Evolutionary conservation across 2,797 vertebrate genomes (phyloP).

Genomic region (Poeciliopsis presidionis): DNA sequence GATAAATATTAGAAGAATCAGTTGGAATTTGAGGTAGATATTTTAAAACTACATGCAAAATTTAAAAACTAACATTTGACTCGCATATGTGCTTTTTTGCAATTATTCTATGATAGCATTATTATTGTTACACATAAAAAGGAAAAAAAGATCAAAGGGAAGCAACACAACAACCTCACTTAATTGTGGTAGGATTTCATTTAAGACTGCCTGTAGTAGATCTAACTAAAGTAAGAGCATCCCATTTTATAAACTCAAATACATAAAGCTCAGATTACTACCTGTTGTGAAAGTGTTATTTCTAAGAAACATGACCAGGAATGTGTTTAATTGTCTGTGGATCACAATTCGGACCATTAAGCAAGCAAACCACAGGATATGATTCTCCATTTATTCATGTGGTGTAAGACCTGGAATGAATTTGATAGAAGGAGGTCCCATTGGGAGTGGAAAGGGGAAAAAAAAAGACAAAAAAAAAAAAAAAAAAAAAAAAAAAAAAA

Average conservation of each 20-base stretch:
- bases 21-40: not conserved
- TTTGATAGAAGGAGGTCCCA: not conserved
- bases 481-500: slow-evolving; percentile 6
- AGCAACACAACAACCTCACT: too few relatives aligned
- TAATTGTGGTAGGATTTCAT: not conserved
- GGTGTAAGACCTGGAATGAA: not conserved
- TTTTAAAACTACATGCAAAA: not conserved
- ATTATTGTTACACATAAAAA: not conserved
- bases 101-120: not conserved
- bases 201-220: not conserved
- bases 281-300: not conserved
- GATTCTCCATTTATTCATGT: not conserved
- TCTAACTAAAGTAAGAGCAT: not conserved
- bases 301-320: not conserved
- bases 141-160: not conserved
- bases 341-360: not conserved
- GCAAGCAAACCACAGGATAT: not conserved
- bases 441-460: not conserved
- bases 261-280: not conserved
- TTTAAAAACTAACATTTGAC: not conserved
- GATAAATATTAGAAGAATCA: not conserved
- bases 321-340: not conserved
- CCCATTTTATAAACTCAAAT: not conserved
- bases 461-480: not conserved
- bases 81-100: not conserved